Conservation (phyloP, 2,797 vertebrate species). For the Loris lydekkerianus region DNA sequence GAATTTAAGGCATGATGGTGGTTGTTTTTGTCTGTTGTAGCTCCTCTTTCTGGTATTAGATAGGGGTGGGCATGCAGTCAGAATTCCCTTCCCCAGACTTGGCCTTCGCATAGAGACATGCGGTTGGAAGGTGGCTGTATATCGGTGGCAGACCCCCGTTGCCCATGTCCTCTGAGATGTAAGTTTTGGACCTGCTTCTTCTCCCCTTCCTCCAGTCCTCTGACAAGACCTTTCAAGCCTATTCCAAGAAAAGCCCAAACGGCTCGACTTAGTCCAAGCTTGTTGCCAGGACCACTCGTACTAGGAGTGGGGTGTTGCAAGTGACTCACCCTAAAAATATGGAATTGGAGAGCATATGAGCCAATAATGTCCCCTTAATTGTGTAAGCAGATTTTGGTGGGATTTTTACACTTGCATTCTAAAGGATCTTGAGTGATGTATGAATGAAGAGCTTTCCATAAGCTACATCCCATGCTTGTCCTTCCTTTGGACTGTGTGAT, state of each 20-base stretch:
- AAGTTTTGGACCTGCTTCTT: background rate
- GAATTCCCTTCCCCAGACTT: background rate
- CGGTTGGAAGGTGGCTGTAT: background rate
- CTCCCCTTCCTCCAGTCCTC: background rate
- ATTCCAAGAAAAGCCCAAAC: background rate
- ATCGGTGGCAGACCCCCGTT: background rate
- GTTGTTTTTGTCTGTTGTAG: background rate
- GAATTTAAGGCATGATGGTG: accelerated
- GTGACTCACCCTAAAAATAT: background rate
- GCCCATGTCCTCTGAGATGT: background rate
- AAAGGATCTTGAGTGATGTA: background rate
- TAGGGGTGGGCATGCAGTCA: background rate
- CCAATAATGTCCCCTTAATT: background rate
- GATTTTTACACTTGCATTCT: background rate
- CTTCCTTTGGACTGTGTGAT: background rate
- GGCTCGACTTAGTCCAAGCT: background rate
- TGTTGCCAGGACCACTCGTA: background rate
- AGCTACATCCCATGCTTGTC: background rate
- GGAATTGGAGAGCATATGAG: background rate
- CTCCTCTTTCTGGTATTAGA: background rate
- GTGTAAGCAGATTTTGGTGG: background rate
- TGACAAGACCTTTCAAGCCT: background rate
- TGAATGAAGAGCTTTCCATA: background rate
- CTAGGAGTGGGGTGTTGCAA: background rate
- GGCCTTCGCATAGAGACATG: background rate